These are phyloP conservation scores for Thinocorus orbignyianus DNA, from an alignment of 2,113 vertebrate genomes.

Conservation along the genomic window DNA sequence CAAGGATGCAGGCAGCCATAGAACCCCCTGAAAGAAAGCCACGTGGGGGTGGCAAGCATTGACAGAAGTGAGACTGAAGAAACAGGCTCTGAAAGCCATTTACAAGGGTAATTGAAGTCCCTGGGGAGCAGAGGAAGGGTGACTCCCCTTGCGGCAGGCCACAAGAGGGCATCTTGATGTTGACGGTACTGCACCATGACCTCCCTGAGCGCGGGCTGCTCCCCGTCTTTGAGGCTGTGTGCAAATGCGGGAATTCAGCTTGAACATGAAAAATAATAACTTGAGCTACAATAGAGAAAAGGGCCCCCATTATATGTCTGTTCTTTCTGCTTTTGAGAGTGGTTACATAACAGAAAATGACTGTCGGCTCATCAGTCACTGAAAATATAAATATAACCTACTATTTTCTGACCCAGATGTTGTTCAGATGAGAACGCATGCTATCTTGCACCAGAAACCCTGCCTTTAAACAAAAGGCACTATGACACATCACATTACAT, in stretches of 20 bases:
- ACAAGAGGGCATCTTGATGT: conserved; percentile 32
- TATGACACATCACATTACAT: not conserved
- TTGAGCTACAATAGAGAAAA: not conserved
- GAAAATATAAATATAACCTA: conserved; percentile 39
- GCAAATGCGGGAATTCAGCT: not conserved
- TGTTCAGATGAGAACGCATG: not conserved
- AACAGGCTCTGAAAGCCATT: conserved; percentile 66
- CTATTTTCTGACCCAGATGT: conserved; percentile 45
- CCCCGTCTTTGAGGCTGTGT: not conserved
- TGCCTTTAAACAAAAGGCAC: not conserved
- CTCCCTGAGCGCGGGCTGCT: not conserved
- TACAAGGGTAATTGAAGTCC: conserved; percentile 50
- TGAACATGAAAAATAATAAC: not conserved
- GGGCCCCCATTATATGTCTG: not conserved
- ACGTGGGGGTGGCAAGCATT: not conserved
- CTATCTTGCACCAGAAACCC: not conserved
- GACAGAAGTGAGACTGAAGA: conserved; percentile 61
- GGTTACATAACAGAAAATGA: conserved; percentile 38
- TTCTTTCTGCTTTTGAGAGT: conserved; percentile 3
- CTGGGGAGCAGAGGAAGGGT: conserved; percentile 54
- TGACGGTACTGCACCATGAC: not conserved
- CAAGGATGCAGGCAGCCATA: not conserved
- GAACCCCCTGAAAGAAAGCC: not conserved
- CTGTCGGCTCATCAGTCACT: not conserved
- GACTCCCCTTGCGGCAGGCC: conserved; percentile 56